These are phyloP conservation scores for Enteromius unitaeniatus DNA, from an alignment of 2,797 vertebrate species.

Conservation along the genomic window DNA sequence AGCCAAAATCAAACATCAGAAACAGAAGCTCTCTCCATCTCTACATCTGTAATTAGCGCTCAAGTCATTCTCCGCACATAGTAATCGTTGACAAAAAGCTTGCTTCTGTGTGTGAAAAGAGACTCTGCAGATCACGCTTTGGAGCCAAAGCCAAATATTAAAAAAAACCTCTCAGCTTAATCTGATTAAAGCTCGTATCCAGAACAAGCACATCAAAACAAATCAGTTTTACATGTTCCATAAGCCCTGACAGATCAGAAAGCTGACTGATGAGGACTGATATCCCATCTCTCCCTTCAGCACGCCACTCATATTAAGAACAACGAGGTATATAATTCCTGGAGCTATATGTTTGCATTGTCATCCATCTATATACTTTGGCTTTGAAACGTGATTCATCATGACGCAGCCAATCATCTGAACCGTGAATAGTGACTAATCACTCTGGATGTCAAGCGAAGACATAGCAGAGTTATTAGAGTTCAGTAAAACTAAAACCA, in stretches of 20 bases:
- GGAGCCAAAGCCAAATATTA: neutral
- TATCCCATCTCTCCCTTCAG: conserved; percentile 67
- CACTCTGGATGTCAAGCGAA: neutral
- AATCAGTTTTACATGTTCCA: conserved; percentile 53
- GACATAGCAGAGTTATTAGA: neutral
- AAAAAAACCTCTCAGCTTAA: conserved; percentile 1
- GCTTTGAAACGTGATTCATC: neutral
- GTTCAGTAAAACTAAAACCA: neutral
- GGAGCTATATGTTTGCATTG: neutral
- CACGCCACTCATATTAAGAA: conserved; percentile 66
- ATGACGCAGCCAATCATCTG: neutral
- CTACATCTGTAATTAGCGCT: neutral
- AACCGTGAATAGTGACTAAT: neutral
- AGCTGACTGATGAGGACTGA: conserved; percentile 75
- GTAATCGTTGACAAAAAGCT: conserved; percentile 14
- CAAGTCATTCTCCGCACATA: neutral
- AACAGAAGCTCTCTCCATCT: neutral
- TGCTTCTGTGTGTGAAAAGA: neutral
- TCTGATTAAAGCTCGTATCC: conserved; percentile 11
- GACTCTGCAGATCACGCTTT: neutral
- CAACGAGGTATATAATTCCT: neutral
- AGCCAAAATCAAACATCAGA: neutral
- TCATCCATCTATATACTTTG: neutral
- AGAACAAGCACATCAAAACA: conserved; percentile 29
- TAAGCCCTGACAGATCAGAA: conserved; percentile 67